Base-by-base conservation (phyloP, 2,888 invertebrate species). In the Cosmia pyralina region DNA sequence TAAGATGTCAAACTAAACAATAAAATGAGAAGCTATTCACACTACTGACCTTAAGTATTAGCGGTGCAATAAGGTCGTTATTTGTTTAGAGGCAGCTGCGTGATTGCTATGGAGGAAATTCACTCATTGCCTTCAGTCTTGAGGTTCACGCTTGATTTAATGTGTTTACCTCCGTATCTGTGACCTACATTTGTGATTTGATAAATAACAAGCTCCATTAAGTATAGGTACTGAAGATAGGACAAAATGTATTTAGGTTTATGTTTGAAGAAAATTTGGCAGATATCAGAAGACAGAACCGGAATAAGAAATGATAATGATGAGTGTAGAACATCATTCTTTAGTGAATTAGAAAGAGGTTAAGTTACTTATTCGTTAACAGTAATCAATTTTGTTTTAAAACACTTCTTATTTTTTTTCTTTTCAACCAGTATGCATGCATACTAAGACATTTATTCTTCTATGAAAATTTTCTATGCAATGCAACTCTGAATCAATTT, bases 81-180 rank as follows among this genome's bases (percentile, higher is more conserved):
- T 84, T 82, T 85, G 85, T 85, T 74, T 76, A 75, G 69, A 67
- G 59, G 52, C 41, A 52, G 46, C 11, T 55, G 76, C 77, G 77
- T 77, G 72, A 64, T 66, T 74, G 57, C 62, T 55, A 15, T 48
- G 28, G 69, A 82, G 84, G 80, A 80, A 84, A 76, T 75, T 81
- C 75, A 84, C 84, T 84, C 84, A 85, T 75, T 52, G 71, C 57
- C 58, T 62, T 75, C 60, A 76, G 70, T 76, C 62, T 77, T 69
- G 75, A 67, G 44, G 64, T 79, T 84, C 67, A 81, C 72, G 85
- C 59, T 85, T 85, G 67, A 79, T 79, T 81, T 78, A 34, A 50
- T 65, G 66, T 75, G 69, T 79, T 82, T 82, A 72, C 75, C 82
- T 74, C 71, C 55, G 70, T 57, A 15, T 50, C 28, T 66, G 63